Base-by-base conservation (phyloP, 2,888 invertebrate genomes). In the Eudasyphora cyanicolor region DNA sequence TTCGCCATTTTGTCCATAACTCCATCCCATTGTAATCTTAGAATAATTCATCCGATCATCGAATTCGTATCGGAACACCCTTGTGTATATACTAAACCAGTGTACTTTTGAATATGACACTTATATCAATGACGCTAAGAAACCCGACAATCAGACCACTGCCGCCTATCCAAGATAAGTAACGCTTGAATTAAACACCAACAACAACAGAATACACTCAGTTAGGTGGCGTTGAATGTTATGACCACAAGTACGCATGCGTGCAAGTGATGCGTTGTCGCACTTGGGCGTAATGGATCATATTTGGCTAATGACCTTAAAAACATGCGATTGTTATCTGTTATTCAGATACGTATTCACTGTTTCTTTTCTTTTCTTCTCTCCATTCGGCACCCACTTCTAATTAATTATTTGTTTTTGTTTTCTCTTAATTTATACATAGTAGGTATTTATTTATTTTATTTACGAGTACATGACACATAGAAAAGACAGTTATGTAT, bases 81-180 rank as follows among this genome's bases (percentile, higher is more conserved):
- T n/a, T n/a, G n/a, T n/a, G n/a, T n/a, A n/a, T n/a, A n/a, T 35
- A 60, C n/a, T n/a, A 35, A 60, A 4, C 17, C 69, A 19, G 54
- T 42, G 19, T 64, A 57, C 45, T 35, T 75, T 71, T 62, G 67
- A 57, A 76, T 76, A 45, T 73, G 82, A 82, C 78, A 79, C 82
- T 78, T 49, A 35, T 76, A 76, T 76, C 76, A 82, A 82, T 82
- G 78, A 76, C 71, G 71, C 54, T 29, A 14, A 70, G 62, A 64
- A 82, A 70, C 54, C 71, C 64, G 62, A 75, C 71, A 67, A 71
- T 29, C 45, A 14, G 45, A 45, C 24, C 24, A 76, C 27, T 64
- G 51, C 38, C 77, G 49, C 10, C 64, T 57, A 21, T 19, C 35
- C 64, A 17, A 0, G 19, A 35, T 19, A 17, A n/a, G 35, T 38